A percentile compares a stretch with the other conserved stretches of the same genome.
Conservation (phyloP, 2,888 invertebrate genomes). For the Cataglyphis albicans region DNA sequence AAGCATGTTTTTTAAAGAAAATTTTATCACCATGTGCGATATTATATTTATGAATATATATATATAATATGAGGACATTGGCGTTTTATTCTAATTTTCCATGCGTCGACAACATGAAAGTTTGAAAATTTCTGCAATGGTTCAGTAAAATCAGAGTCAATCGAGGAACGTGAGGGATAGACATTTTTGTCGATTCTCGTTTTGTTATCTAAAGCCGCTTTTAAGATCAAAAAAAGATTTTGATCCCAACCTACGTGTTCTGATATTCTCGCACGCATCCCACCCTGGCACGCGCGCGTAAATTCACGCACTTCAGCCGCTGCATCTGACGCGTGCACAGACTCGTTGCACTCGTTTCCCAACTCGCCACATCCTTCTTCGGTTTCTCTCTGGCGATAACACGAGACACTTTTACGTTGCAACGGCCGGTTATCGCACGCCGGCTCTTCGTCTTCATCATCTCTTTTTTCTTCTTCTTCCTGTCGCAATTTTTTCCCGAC, state of each 20-base stretch:
- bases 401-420: slow-evolving; percentile 34
- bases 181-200: neutral
- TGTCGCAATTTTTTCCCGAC: neutral
- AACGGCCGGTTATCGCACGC: slow-evolving; percentile 43
- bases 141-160: neutral
- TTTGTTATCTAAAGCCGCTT: slow-evolving; percentile 9
- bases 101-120: neutral
- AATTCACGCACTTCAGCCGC: slow-evolving; percentile 25
- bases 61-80: too few species aligned
- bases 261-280: slow-evolving; percentile 5
- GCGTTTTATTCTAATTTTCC: neutral
- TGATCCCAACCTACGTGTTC: neutral
- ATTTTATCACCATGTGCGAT: neutral
- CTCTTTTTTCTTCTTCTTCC: slow-evolving; percentile 1
- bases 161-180: neutral
- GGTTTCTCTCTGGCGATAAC: slow-evolving; percentile 52
- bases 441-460: slow-evolving; percentile 21
- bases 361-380: slow-evolving; percentile 59
- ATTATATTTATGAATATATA: neutral
- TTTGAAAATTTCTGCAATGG: neutral
- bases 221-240: neutral
- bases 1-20: neutral
- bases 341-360: slow-evolving; percentile 68
- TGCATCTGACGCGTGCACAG: slow-evolving; percentile 53
- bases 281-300: neutral